These are phyloP conservation scores for Abrostola tripartita DNA, from an alignment of 2,888 invertebrate genomes.

Conservation along the genomic window DNA sequence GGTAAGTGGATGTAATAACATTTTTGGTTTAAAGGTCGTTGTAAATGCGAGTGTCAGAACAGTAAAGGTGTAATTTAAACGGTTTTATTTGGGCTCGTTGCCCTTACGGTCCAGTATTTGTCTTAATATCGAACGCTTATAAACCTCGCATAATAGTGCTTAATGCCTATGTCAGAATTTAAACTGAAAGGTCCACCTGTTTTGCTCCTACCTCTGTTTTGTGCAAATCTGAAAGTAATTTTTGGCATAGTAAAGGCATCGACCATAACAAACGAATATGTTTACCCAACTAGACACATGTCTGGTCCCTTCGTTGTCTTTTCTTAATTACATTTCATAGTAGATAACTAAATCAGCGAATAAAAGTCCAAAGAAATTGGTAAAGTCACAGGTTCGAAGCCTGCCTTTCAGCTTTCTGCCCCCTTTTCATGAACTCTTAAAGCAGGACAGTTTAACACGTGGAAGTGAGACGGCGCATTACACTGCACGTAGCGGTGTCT, in stretches of 20 bases:
- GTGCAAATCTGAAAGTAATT: neutral
- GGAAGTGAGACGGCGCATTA: too few relatives aligned
- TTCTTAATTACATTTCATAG: too few relatives aligned
- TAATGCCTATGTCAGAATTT: neutral
- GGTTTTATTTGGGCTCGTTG: neutral
- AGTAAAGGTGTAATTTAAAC: neutral
- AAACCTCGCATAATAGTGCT: neutral
- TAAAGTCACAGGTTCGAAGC: too few relatives aligned
- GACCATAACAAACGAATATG: too few relatives aligned
- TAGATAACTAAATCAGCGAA: too few relatives aligned
- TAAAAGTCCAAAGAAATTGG: too few relatives aligned
- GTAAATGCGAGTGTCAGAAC: neutral
- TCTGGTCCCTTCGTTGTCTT: too few relatives aligned
- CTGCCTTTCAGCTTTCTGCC: too few relatives aligned
- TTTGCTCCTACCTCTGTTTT: neutral
- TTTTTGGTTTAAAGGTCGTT: slow-evolving; percentile 1
- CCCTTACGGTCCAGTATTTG: neutral
- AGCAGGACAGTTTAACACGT: too few relatives aligned
- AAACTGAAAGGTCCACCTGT: neutral
- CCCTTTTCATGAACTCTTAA: too few relatives aligned
- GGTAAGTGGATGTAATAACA: slow-evolving; percentile 15
- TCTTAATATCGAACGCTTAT: neutral
- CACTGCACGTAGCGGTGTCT: too few relatives aligned
- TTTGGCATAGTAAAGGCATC: neutral
- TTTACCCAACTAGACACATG: too few relatives aligned